Base-by-base conservation (phyloP, 2,113 vertebrate genomes). In the Narcine bancroftii region DNA sequence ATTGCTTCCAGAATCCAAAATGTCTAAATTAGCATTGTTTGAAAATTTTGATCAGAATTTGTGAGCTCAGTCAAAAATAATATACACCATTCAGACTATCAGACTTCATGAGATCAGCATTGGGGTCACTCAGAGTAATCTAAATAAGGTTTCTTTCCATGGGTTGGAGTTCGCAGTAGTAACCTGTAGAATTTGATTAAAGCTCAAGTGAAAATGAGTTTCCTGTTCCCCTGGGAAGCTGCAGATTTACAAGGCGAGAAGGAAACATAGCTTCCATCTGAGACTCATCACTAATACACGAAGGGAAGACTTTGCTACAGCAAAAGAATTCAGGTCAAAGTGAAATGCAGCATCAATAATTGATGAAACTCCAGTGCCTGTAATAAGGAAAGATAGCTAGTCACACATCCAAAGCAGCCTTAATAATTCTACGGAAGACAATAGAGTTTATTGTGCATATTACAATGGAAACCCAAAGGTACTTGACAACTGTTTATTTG, bases 221-320 rank as follows among this genome's bases (percentile, higher is more conserved):
- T 66, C 63, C 63, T 19, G 9, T 91, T 91, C 87, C 87, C 87
- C 21, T 66, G 87, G 87, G 63, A 2, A 19, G 39, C 36, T 42
- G 24, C 39, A 69, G 87, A 91, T 42, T 69, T 91, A 91, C 60
- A 91, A 69, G 29, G 89, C 26, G 63, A 91, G 89, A 91, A 66
- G 60, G 89, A 66, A 26, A 91, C 39, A 87, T 87, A 63, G 89
- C 89, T 91, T 91, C 71, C 60, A 91, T 91, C 89, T 91, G 63
- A 69, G 89, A 24, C 89, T 66, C 89, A 91, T 66, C 89, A 91
- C 89, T 91, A 91, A 91, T 91, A 91, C 65, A 91, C 63, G 63
- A 91, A 45, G 36, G 39, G 63, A 69, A 42, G 33, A 65, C 89
- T 47, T 26, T 26, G 9, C 39, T 91, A 36, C 65, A 60, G 89